These are phyloP conservation scores for Platyrinchus mystaceus DNA, from an alignment of 2,797 vertebrate species.

Conservation along the genomic window DNA sequence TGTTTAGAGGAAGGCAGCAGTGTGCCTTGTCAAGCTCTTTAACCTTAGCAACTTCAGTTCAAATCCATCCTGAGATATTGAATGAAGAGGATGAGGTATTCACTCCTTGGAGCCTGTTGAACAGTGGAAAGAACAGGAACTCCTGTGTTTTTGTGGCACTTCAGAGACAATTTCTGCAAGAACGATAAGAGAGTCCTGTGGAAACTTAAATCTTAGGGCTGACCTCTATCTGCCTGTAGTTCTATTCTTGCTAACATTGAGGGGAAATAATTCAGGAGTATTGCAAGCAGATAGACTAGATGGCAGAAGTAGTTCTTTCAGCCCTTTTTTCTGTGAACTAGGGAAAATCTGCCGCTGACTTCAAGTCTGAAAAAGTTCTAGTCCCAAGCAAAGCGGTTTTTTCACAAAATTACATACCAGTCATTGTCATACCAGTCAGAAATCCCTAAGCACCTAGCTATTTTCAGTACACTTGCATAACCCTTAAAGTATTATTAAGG, in stretches of 20 bases:
- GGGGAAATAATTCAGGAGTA: conserved; percentile 11
- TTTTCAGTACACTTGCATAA: background rate
- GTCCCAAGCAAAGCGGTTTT: background rate
- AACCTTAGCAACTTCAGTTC: conserved; percentile 54
- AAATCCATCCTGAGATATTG: conserved; percentile 51
- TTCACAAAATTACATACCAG: background rate
- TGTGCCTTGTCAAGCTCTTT: conserved; percentile 37
- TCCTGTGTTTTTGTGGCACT: conserved; percentile 27
- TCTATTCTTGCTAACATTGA: background rate
- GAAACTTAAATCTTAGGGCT: conserved; percentile 60
- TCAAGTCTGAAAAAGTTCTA: background rate
- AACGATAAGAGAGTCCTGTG: conserved; percentile 41
- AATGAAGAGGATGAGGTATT: conserved; percentile 37
- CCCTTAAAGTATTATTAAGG: background rate
- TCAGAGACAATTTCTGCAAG: conserved; percentile 57
- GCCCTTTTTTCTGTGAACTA: conserved; percentile 21
- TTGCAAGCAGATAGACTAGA: conserved; percentile 19
- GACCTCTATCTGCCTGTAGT: conserved; percentile 48
- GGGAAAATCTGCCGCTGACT: conserved; percentile 21
- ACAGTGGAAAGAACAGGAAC: conserved; percentile 49
- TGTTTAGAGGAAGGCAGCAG: conserved; percentile 19
- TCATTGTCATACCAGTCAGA: background rate
- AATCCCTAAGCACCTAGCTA: background rate
- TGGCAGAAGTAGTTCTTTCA: background rate
- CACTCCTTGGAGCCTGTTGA: conserved; percentile 48